phyloP scores from a whole-genome alignment of 1,140 invertebrate genomes.

The Solenopsis invicta region DNA sequence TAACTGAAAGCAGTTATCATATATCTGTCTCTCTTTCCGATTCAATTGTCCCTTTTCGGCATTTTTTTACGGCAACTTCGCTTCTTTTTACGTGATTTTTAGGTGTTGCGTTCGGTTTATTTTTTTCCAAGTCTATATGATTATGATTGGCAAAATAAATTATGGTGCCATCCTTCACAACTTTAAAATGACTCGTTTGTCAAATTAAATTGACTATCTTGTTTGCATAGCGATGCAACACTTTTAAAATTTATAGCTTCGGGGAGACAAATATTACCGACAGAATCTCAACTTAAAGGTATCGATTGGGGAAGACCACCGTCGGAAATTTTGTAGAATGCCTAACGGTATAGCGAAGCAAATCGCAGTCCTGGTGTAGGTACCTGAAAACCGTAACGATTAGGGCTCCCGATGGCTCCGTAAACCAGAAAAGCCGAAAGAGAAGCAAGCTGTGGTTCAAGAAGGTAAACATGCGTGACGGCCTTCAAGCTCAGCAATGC shows the following conservation, averaged over 20 bases:
- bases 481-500: conserved; percentile 20
- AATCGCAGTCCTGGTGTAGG: conserved; percentile 53
- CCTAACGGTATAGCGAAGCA: conserved; percentile 61
- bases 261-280: not conserved
- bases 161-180: not conserved
- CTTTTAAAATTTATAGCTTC: not conserved
- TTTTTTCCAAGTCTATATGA: too few relatives aligned
- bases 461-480: conserved; percentile 61
- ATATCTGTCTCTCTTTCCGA: too few relatives aligned
- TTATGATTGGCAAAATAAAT: not conserved
- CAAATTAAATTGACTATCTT: conserved; percentile 16
- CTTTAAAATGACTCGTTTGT: not conserved
- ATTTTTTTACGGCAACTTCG: too few relatives aligned
- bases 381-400: conserved; percentile 67
- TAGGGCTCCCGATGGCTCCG: conserved; percentile 2
- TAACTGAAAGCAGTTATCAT: too few relatives aligned
- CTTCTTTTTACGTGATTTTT: too few relatives aligned
- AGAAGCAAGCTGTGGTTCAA: conserved; percentile 36
- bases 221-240: not conserved
- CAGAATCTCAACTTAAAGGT: not conserved
- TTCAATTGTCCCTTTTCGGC: too few relatives aligned
- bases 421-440: conserved; percentile 45
- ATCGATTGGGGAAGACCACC: not conserved
- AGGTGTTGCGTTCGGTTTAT: too few relatives aligned
- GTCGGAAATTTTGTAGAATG: conserved; percentile 44